Conservation (phyloP, 37 sponge, comb jelly and placozoan species). For the Crambe crambe region DNA sequence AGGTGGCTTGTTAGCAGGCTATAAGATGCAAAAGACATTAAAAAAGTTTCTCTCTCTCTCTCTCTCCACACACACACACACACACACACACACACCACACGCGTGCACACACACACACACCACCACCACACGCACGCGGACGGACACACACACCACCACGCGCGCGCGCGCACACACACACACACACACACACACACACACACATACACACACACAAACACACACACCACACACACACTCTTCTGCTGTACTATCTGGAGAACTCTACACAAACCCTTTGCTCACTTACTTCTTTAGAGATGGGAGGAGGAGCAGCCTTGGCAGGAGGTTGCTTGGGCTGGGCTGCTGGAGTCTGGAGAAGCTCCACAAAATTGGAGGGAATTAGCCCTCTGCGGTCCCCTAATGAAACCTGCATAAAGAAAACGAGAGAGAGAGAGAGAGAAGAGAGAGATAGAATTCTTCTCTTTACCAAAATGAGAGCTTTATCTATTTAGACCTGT, state of each 20-base stretch:
- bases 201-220: no score
- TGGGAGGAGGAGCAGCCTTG: not conserved
- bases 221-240: no score
- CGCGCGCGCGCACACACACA: not conserved
- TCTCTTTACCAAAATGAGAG: no score
- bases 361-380: conserved; percentile 60
- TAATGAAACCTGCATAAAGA: not conserved
- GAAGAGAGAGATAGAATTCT: no score
- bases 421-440: no score
- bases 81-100: no score
- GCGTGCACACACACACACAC: not conserved
- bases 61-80: no score
- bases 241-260: not conserved
- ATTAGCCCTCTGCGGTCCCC: conserved; percentile 27
- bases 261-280: not conserved
- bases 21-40: no score
- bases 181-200: not conserved
- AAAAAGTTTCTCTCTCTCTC: no score
- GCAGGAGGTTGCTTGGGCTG: not conserved
- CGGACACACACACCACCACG: not conserved
- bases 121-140: not conserved
- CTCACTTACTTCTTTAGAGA: not conserved
- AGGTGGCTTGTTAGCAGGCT: no score
- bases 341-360: not conserved
- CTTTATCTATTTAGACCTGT: no score